Conservation (phyloP, 2,888 invertebrate genomes). For the Athalia circularis region DNA sequence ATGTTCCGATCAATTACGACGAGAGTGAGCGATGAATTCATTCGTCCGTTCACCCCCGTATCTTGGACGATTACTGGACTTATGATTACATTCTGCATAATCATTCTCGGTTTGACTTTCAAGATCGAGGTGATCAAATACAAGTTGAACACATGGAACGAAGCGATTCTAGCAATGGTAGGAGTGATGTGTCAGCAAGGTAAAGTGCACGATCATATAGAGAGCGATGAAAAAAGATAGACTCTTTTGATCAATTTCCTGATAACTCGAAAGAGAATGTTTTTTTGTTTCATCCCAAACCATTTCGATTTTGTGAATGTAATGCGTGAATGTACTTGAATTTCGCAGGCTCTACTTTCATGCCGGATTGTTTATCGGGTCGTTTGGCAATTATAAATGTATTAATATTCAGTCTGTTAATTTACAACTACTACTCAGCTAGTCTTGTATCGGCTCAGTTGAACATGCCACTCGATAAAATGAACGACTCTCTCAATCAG, state of each 20-base stretch:
- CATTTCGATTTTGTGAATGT: background rate
- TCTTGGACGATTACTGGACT: constrained; percentile 33
- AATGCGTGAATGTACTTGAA: background rate
- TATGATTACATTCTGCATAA: constrained; percentile 16
- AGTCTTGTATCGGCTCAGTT: constrained; percentile 67
- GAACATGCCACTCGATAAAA: constrained; percentile 65
- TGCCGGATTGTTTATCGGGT: constrained; percentile 59
- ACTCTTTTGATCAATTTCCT: no score
- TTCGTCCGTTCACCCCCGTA: constrained; percentile 30
- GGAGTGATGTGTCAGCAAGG: constrained; percentile 46
- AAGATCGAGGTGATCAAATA: constrained; percentile 9
- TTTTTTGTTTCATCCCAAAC: no score
- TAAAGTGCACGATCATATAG: background rate
- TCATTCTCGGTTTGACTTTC: constrained; percentile 17
- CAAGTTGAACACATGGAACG: constrained; percentile 12
- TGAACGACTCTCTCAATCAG: constrained; percentile 66
- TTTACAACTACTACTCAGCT: constrained; percentile 68
- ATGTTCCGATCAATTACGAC: constrained; percentile 33
- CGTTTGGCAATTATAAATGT: constrained; percentile 63
- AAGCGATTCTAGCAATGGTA: background rate
- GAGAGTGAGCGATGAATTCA: constrained; percentile 30
- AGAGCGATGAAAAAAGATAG: background rate
- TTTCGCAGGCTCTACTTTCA: constrained; percentile 61
- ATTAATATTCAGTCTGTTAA: constrained; percentile 62
- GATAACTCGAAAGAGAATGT: no score